Evolutionary conservation across 2,888 invertebrate species (phyloP), one percentile per base, ranked within the genome.

Genomic region (Ametastegia equiseti): DNA sequence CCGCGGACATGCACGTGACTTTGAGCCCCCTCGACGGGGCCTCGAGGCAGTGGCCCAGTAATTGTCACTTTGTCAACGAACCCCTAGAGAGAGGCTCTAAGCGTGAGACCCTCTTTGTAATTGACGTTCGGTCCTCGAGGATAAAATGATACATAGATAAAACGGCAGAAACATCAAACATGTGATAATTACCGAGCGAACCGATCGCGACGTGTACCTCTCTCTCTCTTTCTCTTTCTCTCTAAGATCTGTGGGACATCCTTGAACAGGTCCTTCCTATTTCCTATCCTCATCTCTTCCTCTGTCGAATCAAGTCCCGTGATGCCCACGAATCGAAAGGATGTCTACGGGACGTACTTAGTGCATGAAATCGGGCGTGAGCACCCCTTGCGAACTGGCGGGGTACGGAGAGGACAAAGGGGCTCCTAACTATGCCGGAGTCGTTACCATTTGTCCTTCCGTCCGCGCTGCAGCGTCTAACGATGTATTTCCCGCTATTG

Each of bases 61-160:
- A 90, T 90, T 90, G 90, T 90, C 90, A 90, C 90, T 90, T 90
- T 90, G 90, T 90, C 90, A 89, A 89, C 88, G 89, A 83, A 86
- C 87, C 84, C 83, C 86, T 85, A 84, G 84, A 86, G 87, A 81
- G 82, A 81, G 80, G 30, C 83, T 81, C 79, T 82, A 83, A 87
- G 84, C 65, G 80, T 73, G 78, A 82, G 84, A 83, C 87, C 85
- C 88, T 88, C 86, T 83, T 84, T 87, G 85, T 88, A 89, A 89
- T 89, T 87, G 89, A 86, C 88, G 86, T 85, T 82, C 19, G 15
- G 19, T 50, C 50, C 71, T 71, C 45, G 45, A 45, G 45, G n/a
- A 71, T 47, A 47, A 30, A 71, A 71, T 47, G 50, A 75, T 54
- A 36, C 33, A 75, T 27, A 50, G 0, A 33, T 45, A 36, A 36